phyloP scores from a whole-genome alignment of 1,140 invertebrate species.

The Drosophila kepulauana region DNA sequence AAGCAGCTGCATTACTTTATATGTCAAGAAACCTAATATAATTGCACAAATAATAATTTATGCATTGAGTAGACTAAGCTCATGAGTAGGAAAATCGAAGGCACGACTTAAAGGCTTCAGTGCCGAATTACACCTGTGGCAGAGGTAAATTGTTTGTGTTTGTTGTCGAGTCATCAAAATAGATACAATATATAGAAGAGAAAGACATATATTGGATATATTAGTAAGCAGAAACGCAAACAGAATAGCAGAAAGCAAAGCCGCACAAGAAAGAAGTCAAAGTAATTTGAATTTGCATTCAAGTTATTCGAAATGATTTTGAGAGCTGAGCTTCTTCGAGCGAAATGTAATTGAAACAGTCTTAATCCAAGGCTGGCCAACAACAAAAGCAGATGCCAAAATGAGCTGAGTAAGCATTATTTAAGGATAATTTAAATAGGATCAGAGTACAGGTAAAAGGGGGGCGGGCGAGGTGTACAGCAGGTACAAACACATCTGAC shows the following conservation, averaged over 20 bases:
- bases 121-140: neutral
- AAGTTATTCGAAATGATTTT: constrained; percentile 28
- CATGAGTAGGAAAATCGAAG: neutral
- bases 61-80: neutral
- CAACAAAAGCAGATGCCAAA: constrained; percentile 8
- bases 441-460: constrained; percentile 19
- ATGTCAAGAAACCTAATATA: neutral
- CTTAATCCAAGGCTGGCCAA: constrained; percentile 31
- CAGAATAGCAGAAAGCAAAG: constrained; percentile 4
- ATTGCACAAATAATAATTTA: neutral
- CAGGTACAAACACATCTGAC: neutral
- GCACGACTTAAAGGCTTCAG: too few species aligned
- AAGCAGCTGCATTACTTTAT: neutral
- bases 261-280: neutral
- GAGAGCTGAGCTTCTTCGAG: constrained; percentile 2
- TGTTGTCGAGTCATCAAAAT: constrained; percentile 6
- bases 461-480: neutral
- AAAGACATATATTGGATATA: neutral
- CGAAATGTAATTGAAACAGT: constrained; percentile 44
- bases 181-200: neutral
- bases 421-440: constrained; percentile 72
- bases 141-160: neutral
- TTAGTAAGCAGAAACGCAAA: constrained; percentile 1
- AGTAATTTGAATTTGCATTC: constrained; percentile 34
- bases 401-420: constrained; percentile 63